Base-by-base conservation (phyloP, 2,888 invertebrate genomes). In the Cremastobaeus sp. region DNA sequence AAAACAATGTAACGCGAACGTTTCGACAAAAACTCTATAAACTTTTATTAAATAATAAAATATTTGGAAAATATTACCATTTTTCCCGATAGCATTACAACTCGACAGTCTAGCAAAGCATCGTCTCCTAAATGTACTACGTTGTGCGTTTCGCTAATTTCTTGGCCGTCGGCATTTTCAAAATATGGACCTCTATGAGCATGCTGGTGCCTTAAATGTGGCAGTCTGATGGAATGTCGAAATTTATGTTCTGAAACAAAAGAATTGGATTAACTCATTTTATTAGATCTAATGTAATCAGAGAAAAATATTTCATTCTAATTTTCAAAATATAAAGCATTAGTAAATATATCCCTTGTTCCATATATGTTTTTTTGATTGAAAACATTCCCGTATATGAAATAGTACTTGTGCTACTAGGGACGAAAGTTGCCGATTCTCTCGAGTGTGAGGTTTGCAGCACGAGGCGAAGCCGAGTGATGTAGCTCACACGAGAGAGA, bases 161-260 rank as follows among this genome's bases (percentile, higher is more conserved):
- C 88, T 66, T 90, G 90, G 34, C 86, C 85, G 3, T 85, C 82
- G 9, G 89, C 89, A 79, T 90, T 89, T 81, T 93, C 93, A 79
- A 93, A 93, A 85, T 92, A 93, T 45, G 93, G 92, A 18, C 93
- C 93, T 91, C 92, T 93, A 82, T 93, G 93, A 78, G 92, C 92
- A 82, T 92, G 92, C 80, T 92, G 92, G 81, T 92, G 92, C 80
- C 92, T 91, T 52, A 90, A 88, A 76, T 90, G 91, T 77, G 86
- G 86, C 2, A 86, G 74, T 39, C 81, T 81, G 52, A 83, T 70
- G 9, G 84, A 82, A 41, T 68, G 65, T n/a, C 35, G 65, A 18
- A 57, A 47, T 25, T 41, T 59, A 11, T 14, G 43, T n/a, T 66
- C 55, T 8, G 59, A 69, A 70, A 57, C 12, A 69, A 74, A 28